phyloP scores from a whole-genome alignment of 2,888 invertebrate genomes.

The Lumbricus terrestris region DNA sequence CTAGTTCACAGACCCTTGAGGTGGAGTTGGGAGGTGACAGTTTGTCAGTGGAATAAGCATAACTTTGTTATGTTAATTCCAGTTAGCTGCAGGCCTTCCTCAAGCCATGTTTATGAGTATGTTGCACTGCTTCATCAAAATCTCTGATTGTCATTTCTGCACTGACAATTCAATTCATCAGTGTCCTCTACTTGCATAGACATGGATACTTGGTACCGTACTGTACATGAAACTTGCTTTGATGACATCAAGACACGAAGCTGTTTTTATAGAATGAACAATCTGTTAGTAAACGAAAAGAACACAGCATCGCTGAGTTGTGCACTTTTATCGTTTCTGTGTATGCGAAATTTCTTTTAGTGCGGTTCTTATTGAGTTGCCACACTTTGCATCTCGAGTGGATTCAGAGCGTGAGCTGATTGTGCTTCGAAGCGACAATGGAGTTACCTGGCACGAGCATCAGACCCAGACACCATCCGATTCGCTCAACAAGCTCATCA shows the following conservation, averaged over 20 bases:
- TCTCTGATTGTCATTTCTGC: neutral
- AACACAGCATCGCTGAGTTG: neutral
- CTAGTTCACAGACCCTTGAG: too few species aligned
- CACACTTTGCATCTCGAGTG: conserved; percentile 95
- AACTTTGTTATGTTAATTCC: too few species aligned
- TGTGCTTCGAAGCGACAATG: conserved; percentile 94
- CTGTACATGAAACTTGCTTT: neutral
- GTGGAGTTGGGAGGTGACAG: too few species aligned
- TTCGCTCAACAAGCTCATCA: conserved; percentile 29
- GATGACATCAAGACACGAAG: neutral
- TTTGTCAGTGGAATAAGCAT: too few species aligned
- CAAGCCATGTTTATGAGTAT: neutral
- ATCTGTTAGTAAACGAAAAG: neutral
- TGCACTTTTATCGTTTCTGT: neutral
- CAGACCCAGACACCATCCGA: conserved; percentile 86
- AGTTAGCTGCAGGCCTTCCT: too few species aligned
- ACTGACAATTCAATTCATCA: neutral
- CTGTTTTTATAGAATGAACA: neutral
- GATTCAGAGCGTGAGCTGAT: conserved; percentile 88
- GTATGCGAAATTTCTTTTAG: conserved; percentile 41
- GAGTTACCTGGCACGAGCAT: conserved; percentile 98
- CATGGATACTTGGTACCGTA: too few species aligned
- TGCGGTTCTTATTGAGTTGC: conserved; percentile 81
- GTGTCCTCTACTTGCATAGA: neutral
- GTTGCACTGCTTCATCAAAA: neutral